Evolutionary conservation across 1,140 invertebrate genomes (phyloP), one percentile per base, ranked within the genome.

Genomic region (Mercenaria mercenaria): DNA sequence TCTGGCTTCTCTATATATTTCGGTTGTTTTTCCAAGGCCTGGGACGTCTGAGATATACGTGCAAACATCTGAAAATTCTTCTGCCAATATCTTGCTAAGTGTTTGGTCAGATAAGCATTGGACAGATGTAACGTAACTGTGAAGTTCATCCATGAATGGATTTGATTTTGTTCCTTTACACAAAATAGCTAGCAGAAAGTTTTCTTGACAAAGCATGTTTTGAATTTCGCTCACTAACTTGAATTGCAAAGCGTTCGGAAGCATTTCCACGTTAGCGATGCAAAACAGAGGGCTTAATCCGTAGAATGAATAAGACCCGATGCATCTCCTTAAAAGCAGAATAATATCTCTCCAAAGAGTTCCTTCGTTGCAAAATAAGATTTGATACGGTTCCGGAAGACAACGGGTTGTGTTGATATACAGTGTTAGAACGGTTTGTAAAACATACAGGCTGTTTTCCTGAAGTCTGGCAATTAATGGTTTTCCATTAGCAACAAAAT

Each of bases 21-120:
- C 37, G 74, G 77, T 86, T 13, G 89, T 86, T 81, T 93, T 93
- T n/a, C 92, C 92, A 6, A 84, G 79, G 32, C 92, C 91, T 47
- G 92, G 86, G 34, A 87, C 39, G 20, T 83, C 87, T 8, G 92
- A 93, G 2, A 89, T 92, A 13, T 89, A 39, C 10, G 86, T 88
- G 0, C 34, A 18, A 18, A 89, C 69, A 10, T 90, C 13, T n/a
- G 74, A 34, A 43, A 74, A 89, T 8, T 88, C n/a, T 18, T 0
- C 52, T n/a, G 32, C 20, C 43, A 90, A 79, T 41, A 91, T 43
- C 0, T 23, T 43, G 39, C 72, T 10, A 61, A 82, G 3, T 23
- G 26, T 52, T 20, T 23, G 26, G 67, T 77, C 80, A 13, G 91
- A 59, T 6, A 72, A 43, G 26, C 50, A 81, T 23, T 77, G 47